Base-by-base conservation (phyloP, 2,888 invertebrate genomes). In the Conops quadrifasciatus region DNA sequence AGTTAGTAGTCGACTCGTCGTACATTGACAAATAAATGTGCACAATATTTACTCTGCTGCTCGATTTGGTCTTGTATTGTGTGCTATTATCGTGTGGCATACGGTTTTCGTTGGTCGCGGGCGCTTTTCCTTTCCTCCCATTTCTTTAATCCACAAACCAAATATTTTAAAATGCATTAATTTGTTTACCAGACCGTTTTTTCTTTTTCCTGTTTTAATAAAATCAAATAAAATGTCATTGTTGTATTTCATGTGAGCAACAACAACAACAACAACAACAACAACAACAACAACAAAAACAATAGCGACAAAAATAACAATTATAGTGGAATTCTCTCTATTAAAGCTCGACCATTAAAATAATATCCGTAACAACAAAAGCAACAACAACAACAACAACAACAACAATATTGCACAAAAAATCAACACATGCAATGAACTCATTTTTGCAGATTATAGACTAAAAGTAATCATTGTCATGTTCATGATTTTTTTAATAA, bases 351-450 rank as follows among this genome's bases (percentile, higher is more conserved):
- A 28, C 58, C 13, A 58, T 58, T 58, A 58, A 26, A 15, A 36
- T 36, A 7, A 36, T 36, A 7, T 7, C 9, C 9, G 9, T 36
- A 9, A 36, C 36, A 36, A 36, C 4, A 36, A 36, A 4, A 36
- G 9, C 36, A 7, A 36, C 36, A 36, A 36, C 36, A 36, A 36
- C 36, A 36, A 36, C 36, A 36, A 36, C 36, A 36, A 36, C 36
- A 36, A 36, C 4, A 36, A 36, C 36, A 36, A 36, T 9, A n/a
- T n/a, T n/a, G n/a, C 36, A 9, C 36, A 36, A 36, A 9, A 4
- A 36, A 36, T 36, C 11, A 58, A 58, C 58, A 28, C 58, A 28
- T 24, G 58, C 24, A 58, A 58, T 58, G 26, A 58, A 58, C 58
- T 58, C 58, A 24, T 24, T 56, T 56, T 21, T 21, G 0, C 2